Evolutionary conservation across 2,113 vertebrate genomes (phyloP).

Genomic region (Sander lucioperca): DNA sequence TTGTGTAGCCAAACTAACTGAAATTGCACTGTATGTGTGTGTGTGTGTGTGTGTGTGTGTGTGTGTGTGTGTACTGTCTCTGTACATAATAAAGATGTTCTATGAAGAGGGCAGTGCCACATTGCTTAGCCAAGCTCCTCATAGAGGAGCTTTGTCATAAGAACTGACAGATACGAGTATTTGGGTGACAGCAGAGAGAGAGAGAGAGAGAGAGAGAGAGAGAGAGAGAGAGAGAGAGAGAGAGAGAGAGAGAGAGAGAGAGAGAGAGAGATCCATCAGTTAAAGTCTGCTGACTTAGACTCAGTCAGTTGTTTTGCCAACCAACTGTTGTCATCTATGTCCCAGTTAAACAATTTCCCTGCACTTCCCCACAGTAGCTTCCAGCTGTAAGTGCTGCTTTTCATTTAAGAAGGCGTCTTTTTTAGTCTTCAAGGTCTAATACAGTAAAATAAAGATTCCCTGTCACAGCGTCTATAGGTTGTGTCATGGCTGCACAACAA

Average conservation of each 20-base stretch:
- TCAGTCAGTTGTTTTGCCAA: slow-evolving; percentile 21
- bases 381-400: not conserved
- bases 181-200: slow-evolving; percentile 42
- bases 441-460: not conserved
- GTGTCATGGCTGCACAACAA: not conserved
- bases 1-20: slow-evolving; percentile 50
- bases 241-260: slow-evolving; percentile 8
- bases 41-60: slow-evolving; percentile 18
- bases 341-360: not conserved
- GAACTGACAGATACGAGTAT: slow-evolving; percentile 61
- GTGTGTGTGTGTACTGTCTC: slow-evolving; percentile 6
- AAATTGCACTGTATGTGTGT: slow-evolving; percentile 36
- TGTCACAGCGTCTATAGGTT: not conserved
- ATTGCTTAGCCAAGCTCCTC: slow-evolving; percentile 64
- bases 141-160: slow-evolving; percentile 49
- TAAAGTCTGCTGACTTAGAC: slow-evolving; percentile 51
- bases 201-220: slow-evolving; percentile 18
- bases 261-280: slow-evolving; percentile 43
- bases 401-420: not conserved
- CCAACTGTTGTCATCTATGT: not conserved
- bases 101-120: slow-evolving; percentile 48
- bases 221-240: slow-evolving; percentile 14
- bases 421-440: not conserved
- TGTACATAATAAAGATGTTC: slow-evolving; percentile 63
- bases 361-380: not conserved